Evolutionary conservation across 2,797 vertebrate species (phyloP), one percentile per base, ranked within the genome.

Genomic region (Psittacula echo): DNA sequence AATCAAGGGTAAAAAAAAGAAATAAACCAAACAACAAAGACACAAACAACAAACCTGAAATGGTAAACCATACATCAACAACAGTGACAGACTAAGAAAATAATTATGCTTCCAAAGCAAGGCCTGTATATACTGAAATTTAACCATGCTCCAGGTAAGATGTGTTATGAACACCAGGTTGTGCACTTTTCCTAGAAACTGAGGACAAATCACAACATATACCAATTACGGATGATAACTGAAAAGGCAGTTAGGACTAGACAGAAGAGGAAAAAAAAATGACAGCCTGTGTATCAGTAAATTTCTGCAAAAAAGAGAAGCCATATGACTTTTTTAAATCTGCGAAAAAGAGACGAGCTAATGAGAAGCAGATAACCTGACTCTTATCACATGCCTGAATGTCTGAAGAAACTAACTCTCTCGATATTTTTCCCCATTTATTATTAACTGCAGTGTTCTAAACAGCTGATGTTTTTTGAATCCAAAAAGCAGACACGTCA

Each of bases 401-500:
- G 27, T 85, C 92, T 92, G 74, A 80, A 85, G 88, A 96, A 91
- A 91, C 53, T 75, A 83, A 75, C 32, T 89, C 48, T 66, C 64
- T 80, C 58, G 45, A 42, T 42, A 50, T 56, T 91, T 78, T 90
- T 75, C 73, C 66, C 62, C 51, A 81, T 90, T 89, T 94, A 53
- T 90, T 87, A 93, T 70, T 89, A 94, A 92, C 42, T 67, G 77
- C 93, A 96, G 76, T 54, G 37, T 27, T 91, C 71, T 54, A 64
- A 62, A 53, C 78, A 92, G 62, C 78, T 97, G 77, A 93, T 89
- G 85, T 95, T 90, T 94, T 93, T 66, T 85, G 90, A 95, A 87
- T 93, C 89, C 75, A 75, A 54, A 32, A 85, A 65, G 26, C 75
- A 95, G 90, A 96, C 85, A 84, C 62, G 45, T 91, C 88, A 86